Conservation (phyloP, 2,888 invertebrate species). For the Lasioglossum oenotherae region DNA sequence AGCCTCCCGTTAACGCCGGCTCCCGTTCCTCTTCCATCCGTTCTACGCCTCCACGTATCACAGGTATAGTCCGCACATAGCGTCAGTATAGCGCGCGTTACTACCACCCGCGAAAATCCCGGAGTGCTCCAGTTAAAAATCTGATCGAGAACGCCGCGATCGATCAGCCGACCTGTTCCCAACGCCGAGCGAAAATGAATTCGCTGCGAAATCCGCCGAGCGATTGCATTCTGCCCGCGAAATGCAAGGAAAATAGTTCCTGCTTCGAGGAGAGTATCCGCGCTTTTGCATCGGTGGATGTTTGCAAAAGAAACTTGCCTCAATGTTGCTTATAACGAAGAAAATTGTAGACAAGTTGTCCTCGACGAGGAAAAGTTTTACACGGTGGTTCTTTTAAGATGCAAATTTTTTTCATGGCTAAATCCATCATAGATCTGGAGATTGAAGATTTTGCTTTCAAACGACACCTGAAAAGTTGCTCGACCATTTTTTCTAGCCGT, state of each 20-base stretch:
- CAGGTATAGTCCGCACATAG: neutral
- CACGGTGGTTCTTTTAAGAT: neutral
- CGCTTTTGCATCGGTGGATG: neutral
- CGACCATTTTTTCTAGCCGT: neutral
- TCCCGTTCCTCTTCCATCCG: constrained; percentile 14
- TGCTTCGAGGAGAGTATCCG: neutral
- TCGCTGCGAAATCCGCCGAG: neutral
- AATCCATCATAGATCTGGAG: neutral
- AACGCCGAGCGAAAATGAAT: neutral
- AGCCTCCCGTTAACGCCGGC: constrained; percentile 24
- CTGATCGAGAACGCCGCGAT: neutral
- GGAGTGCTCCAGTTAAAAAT: neutral
- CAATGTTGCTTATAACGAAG: neutral
- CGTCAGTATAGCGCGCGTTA: neutral
- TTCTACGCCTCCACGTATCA: neutral
- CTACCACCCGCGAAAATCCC: neutral
- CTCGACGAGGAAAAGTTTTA: neutral
- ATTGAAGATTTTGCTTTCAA: neutral
- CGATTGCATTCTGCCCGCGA: neutral
- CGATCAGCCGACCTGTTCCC: neutral
- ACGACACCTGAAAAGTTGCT: neutral
- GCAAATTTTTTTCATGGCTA: too few relatives aligned
- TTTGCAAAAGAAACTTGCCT: neutral
- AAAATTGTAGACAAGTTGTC: too few relatives aligned
- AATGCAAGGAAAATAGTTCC: neutral